Base-by-base conservation (phyloP, 2,888 invertebrate species). In the Epirrhoe tristata region DNA sequence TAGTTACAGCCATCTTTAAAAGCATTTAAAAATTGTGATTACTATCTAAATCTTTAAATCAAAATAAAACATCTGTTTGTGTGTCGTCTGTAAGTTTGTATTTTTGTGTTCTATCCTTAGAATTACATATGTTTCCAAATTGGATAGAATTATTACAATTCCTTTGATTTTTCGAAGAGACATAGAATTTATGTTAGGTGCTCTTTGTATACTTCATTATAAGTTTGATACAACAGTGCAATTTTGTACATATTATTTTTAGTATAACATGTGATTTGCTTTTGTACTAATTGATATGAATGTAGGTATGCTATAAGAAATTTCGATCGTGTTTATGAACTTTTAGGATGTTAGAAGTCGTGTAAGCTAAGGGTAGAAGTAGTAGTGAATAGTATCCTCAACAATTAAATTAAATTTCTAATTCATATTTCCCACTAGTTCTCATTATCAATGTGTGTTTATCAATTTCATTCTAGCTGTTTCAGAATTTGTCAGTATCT, bases 201-300 rank as follows among this genome's bases (percentile, higher is more conserved):
- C 84, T 84, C 83, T 81, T 82, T 81, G 81, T 85, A 84, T 86
- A 83, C 82, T 80, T 77, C 54, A 54, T 50, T 71, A 54, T 70
- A 68, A 62, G 58, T 65, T 65, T 63, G 74, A 78, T 79, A 80
- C 77, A 80, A 77, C 76, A 76, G 86, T 89, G 87, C 87, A 88
- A 88, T 88, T 69, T 62, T 74, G 70, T 72, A 74, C 84, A 70
- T 77, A 78, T 57, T 75, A 70, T 72, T 74, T 70, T 74, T 66
- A 63, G 52, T 66, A 34, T 67, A 70, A 65, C 64, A 67, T 66
- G 54, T 69, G 72, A 76, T 77, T 76, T 76, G 76, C 76, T 78
- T 74, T 73, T 68, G 56, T 69, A 71, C 66, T 73, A 74, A 76
- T 76, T 57, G 63, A 63, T 59, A 46, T 59, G 17, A 70, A 72